phyloP scores from a whole-genome alignment of 2,888 invertebrate genomes.

The Minunthozetes semirufus region DNA sequence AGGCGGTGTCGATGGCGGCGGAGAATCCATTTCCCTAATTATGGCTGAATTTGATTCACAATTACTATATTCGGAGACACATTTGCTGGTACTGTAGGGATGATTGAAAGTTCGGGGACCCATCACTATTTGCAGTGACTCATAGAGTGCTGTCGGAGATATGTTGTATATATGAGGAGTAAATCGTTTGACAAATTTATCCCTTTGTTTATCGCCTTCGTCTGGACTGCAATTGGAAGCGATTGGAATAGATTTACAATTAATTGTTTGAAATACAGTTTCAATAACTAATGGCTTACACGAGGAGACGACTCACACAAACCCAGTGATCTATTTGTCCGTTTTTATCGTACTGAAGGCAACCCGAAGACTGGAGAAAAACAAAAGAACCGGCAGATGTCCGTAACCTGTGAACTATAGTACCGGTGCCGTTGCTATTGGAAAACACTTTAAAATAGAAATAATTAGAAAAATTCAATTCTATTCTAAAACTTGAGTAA shows the following conservation, averaged over 20 bases:
- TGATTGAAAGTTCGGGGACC: background rate
- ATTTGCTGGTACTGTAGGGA: background rate
- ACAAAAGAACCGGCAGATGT: constrained; percentile 76
- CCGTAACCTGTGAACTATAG: constrained; percentile 75
- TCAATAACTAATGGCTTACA: constrained; percentile 26
- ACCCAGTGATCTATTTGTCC: constrained; percentile 38
- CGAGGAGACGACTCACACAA: constrained; percentile 39
- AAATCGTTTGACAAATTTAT: constrained; percentile 50
- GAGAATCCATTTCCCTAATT: background rate
- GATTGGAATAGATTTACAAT: background rate
- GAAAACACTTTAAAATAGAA: constrained; percentile 38
- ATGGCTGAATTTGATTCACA: background rate
- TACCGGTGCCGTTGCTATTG: constrained; percentile 59
- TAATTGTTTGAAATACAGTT: background rate
- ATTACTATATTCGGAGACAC: background rate
- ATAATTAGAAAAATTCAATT: background rate
- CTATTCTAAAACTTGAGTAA: background rate
- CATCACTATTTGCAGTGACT: constrained; percentile 43
- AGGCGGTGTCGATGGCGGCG: background rate
- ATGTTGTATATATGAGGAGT: constrained; percentile 38
- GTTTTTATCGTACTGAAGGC: constrained; percentile 67
- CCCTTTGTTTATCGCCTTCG: constrained; percentile 64
- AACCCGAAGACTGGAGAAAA: constrained; percentile 74
- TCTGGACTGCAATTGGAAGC: constrained; percentile 54
- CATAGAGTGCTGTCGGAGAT: constrained; percentile 26